Conservation (phyloP, 2,888 invertebrate species). For the Amiota minor region DNA sequence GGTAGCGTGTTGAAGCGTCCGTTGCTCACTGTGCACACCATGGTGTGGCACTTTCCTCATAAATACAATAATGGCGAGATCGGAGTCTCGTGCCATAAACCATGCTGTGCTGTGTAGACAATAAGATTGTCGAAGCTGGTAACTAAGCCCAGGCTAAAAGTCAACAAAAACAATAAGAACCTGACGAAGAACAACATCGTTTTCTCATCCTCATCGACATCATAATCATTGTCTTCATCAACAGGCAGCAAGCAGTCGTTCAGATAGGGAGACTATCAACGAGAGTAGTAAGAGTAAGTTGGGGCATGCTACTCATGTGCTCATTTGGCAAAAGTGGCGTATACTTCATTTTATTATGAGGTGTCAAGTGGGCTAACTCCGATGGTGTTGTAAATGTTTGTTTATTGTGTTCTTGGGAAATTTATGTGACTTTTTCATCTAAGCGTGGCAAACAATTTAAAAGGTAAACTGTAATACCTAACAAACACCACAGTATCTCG, state of each 20-base stretch:
- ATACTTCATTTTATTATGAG: conserved; percentile 71
- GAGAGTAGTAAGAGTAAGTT: no score
- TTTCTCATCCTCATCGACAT: neutral
- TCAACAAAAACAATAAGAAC: neutral
- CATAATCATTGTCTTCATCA: neutral
- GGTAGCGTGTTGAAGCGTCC: conserved; percentile 35
- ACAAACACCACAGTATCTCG: no score
- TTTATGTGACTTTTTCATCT: conserved; percentile 40
- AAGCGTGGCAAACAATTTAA: conserved; percentile 21
- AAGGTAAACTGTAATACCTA: conserved; percentile 1
- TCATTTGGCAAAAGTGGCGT: conserved; percentile 58
- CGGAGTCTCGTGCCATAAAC: neutral
- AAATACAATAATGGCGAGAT: conserved; percentile 15
- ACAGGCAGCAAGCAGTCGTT: conserved; percentile 22
- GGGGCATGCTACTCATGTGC: conserved; percentile 34
- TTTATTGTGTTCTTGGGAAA: conserved; percentile 55
- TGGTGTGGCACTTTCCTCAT: neutral
- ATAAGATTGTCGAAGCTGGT: conserved; percentile 4
- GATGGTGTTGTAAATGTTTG: conserved; percentile 54
- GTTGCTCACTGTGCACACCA: neutral
- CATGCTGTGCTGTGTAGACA: conserved; percentile 5
- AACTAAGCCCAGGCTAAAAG: neutral
- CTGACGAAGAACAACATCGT: conserved; percentile 43
- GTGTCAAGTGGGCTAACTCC: conserved; percentile 67
- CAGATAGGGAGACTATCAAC: conserved; percentile 8